Percentiles rank a stretch among this genome's conserved stretches.
Conservation (phyloP, 2,888 invertebrate species). For the Hyposoter dolosus region DNA sequence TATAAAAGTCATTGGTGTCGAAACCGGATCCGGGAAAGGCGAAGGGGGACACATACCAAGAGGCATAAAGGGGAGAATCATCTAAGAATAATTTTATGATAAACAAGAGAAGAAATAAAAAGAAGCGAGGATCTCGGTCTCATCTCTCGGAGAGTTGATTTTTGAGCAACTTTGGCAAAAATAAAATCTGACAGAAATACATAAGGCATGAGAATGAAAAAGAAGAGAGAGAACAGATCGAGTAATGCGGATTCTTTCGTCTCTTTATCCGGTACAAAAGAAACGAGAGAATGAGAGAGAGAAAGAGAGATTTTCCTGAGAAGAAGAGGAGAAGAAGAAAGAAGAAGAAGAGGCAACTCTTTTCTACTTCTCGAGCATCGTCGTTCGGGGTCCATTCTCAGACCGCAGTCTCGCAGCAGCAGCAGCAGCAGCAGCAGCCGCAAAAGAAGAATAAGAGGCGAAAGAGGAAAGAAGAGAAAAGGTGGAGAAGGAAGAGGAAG, state of each 20-base stretch:
- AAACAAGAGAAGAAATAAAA: neutral
- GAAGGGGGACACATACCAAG: constrained; percentile 6
- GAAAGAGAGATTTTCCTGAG: constrained; percentile 58
- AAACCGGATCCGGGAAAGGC: neutral
- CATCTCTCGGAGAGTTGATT: constrained; percentile 53
- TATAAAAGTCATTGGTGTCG: constrained; percentile 4
- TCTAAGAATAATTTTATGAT: constrained; percentile 66
- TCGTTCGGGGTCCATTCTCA: constrained; percentile 68
- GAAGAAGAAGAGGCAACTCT: constrained; percentile 45
- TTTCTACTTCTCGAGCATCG: constrained; percentile 52
- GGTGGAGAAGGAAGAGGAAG: constrained; percentile 4
- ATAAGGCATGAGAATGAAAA: constrained; percentile 68
- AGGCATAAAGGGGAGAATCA: constrained; percentile 1
- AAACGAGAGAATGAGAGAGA: neutral
- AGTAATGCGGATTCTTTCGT: constrained; percentile 20
- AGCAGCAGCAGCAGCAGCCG: constrained; percentile 29
- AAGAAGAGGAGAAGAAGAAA: constrained; percentile 2
- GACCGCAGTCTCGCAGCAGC: constrained; percentile 51
- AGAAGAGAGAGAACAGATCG: constrained; percentile 38
- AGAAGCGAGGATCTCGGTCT: constrained; percentile 35
- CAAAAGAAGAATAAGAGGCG: constrained; percentile 20
- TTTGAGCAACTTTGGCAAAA: constrained; percentile 69
- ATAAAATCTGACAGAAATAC: constrained; percentile 72
- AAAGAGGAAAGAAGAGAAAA: neutral
- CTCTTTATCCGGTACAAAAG: neutral